A percentile compares a stretch with the other conserved stretches of the same genome.
These are phyloP conservation scores for Pholis gunnellus DNA, from an alignment of 2,113 vertebrate species.

Conservation along the genomic window DNA sequence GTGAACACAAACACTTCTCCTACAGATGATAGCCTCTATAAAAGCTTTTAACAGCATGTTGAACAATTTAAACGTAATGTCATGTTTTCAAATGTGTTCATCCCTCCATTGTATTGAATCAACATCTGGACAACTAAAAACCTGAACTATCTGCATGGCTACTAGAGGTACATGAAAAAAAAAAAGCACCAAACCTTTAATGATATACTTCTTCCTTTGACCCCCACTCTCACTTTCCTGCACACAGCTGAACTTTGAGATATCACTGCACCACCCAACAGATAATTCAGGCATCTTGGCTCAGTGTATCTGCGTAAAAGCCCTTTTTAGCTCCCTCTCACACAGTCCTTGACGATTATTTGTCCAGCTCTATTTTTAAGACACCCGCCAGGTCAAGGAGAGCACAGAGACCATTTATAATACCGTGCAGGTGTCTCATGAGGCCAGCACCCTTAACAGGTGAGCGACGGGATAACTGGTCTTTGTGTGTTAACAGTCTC, in stretches of 20 bases:
- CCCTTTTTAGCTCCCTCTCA: conserved; percentile 21
- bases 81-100: background rate
- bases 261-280: conserved; percentile 29
- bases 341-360: conserved; percentile 10
- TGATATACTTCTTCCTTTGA: background rate
- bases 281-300: conserved; percentile 36
- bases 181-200: background rate
- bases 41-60: background rate
- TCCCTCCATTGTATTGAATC: background rate
- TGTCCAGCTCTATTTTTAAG: conserved; percentile 16
- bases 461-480: conserved; percentile 37
- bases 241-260: conserved; percentile 39
- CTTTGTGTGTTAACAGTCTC: conserved; percentile 9
- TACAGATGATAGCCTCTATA: background rate
- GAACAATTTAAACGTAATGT: background rate
- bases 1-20: background rate
- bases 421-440: conserved; percentile 27
- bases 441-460: conserved; percentile 28
- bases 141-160: background rate
- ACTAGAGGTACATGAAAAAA: background rate
- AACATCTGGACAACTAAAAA: background rate
- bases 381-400: background rate
- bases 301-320: conserved; percentile 42
- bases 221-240: conserved; percentile 13
- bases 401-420: conserved; percentile 2